Evolutionary conservation across 2,888 invertebrate genomes (phyloP).

Genomic region (Mythimna vitellina): DNA sequence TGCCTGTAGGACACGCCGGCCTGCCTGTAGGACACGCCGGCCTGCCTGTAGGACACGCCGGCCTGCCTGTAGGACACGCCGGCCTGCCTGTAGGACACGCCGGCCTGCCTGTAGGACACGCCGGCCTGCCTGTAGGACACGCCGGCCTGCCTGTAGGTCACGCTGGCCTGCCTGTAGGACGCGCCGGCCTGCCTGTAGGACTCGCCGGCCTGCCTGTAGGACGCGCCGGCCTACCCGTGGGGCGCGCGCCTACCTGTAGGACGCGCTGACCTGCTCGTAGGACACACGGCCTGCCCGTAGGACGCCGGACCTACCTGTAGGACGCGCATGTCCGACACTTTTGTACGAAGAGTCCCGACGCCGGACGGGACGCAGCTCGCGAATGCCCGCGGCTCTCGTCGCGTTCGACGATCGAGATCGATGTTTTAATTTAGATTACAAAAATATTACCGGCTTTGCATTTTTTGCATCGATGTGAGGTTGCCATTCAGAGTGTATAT

Average conservation of each 20-base stretch:
- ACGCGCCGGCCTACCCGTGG: neutral
- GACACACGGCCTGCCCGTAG: neutral
- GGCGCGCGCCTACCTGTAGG: neutral
- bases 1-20: neutral
- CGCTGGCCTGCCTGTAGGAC: neutral
- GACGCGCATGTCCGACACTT: constrained; percentile 16
- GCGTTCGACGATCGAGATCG: constrained; percentile 40
- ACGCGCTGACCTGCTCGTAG: neutral
- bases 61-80: constrained; percentile 73
- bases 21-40: neutral
- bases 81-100: neutral
- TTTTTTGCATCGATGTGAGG: constrained; percentile 63
- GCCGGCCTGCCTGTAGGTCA: neutral
- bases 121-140: neutral
- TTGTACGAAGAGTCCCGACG: constrained; percentile 41
- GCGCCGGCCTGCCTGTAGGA: constrained; percentile 34
- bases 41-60: no score
- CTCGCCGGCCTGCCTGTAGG: constrained; percentile 81
- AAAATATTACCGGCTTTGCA: constrained; percentile 63
- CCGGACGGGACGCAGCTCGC: constrained; percentile 38
- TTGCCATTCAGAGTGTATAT: constrained; percentile 79
- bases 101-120: neutral
- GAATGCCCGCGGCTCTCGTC: constrained; percentile 31
- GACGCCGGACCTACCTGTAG: neutral
- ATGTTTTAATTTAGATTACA: constrained; percentile 54